A percentile compares a stretch with the other conserved stretches of the same genome.
These are phyloP conservation scores for Myocastor coypus DNA, from an alignment of 2,113 vertebrate genomes.

Conservation along the genomic window DNA sequence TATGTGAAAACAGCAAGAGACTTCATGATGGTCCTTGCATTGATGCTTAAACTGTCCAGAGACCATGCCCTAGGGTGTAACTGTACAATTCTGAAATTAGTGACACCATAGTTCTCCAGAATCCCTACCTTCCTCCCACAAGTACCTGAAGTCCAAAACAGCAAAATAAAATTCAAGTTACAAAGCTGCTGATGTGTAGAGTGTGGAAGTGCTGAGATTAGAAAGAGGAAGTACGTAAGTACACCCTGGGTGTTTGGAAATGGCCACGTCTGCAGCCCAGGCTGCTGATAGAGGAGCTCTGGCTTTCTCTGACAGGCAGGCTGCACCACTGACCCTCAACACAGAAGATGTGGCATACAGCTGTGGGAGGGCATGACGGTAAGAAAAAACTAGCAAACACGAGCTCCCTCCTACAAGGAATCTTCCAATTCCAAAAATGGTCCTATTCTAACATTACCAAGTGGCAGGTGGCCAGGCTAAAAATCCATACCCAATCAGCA, in stretches of 20 bases:
- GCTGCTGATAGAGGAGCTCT: constrained; percentile 34
- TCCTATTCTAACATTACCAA: constrained; percentile 77
- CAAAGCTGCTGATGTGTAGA: constrained; percentile 79
- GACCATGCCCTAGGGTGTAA: constrained; percentile 49
- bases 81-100: constrained; percentile 31
- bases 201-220: constrained; percentile 79
- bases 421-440: constrained; percentile 67
- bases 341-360: neutral
- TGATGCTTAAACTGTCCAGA: constrained; percentile 39
- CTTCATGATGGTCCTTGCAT: neutral
- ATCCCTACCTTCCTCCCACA: constrained; percentile 45
- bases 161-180: constrained; percentile 63
- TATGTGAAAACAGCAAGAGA: neutral
- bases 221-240: constrained; percentile 65
- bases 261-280: constrained; percentile 67
- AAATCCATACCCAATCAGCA: constrained; percentile 76
- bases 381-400: constrained; percentile 56
- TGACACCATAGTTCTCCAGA: neutral
- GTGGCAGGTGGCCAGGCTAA: constrained; percentile 68
- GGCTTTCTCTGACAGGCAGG: constrained; percentile 25
- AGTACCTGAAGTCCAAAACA: constrained; percentile 70
- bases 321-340: neutral
- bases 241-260: constrained; percentile 66
- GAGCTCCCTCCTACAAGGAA: constrained; percentile 34
- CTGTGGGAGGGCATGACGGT: neutral